phyloP scores from a whole-genome alignment of 2,113 vertebrate species.

The Rhinogobius similis region DNA sequence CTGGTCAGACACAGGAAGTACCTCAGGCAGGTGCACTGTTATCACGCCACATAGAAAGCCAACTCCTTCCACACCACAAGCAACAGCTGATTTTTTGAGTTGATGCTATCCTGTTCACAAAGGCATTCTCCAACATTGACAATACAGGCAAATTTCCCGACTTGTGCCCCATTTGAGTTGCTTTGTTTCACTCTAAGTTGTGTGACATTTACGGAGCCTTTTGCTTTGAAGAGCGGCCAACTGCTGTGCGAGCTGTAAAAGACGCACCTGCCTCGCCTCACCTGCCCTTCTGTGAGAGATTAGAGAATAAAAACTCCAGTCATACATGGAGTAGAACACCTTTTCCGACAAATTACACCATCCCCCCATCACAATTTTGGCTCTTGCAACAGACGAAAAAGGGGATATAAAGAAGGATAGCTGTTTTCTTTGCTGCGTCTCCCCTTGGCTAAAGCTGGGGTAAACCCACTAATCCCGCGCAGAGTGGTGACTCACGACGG shows the following conservation, averaged over 20 bases:
- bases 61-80: constrained; percentile 62
- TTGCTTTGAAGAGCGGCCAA: constrained; percentile 74
- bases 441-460: constrained; percentile 70
- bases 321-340: constrained; percentile 48
- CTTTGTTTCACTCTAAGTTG: constrained; percentile 61
- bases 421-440: constrained; percentile 73
- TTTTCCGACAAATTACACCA: constrained; percentile 37
- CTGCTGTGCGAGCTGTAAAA: constrained; percentile 65
- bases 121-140: constrained; percentile 4
- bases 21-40: constrained; percentile 73
- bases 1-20: constrained; percentile 67
- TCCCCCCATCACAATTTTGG: constrained; percentile 38
- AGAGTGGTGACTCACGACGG: constrained; percentile 73
- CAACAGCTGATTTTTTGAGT: constrained; percentile 18
- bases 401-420: constrained; percentile 64
- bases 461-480: constrained; percentile 70
- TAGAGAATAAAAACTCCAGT: constrained; percentile 58
- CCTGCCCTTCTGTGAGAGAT: constrained; percentile 70
- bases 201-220: constrained; percentile 59
- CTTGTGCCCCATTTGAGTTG: constrained; percentile 35
- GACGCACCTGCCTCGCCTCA: constrained; percentile 74
- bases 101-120: constrained; percentile 20
- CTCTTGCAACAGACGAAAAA: constrained; percentile 69
- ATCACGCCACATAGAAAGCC: constrained; percentile 67
- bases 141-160: constrained; percentile 39